These are phyloP conservation scores for Mythimna vitellina DNA, from an alignment of 2,888 invertebrate species.

Conservation along the genomic window DNA sequence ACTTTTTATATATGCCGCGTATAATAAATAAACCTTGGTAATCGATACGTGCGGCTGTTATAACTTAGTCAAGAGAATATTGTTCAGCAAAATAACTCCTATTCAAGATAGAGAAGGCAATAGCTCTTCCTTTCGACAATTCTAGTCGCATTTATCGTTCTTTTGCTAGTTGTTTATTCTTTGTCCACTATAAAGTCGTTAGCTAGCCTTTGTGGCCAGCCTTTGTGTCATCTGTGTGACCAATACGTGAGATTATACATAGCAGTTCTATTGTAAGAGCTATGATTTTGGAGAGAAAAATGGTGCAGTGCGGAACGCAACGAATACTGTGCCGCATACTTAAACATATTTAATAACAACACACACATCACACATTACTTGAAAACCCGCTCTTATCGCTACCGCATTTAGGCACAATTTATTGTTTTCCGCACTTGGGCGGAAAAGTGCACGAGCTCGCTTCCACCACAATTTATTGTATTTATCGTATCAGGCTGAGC, in stretches of 20 bases:
- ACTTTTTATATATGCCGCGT: no score
- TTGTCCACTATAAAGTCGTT: constrained; percentile 13
- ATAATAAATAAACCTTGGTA: no score
- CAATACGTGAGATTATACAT: neutral
- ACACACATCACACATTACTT: no score
- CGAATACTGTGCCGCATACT: neutral
- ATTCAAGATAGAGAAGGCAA: neutral
- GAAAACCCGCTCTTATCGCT: no score
- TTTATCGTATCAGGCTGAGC: no score
- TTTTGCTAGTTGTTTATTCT: constrained; percentile 9
- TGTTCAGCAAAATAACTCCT: neutral
- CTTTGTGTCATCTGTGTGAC: constrained; percentile 35
- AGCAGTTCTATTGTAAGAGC: neutral
- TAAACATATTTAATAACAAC: no score
- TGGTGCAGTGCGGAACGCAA: neutral
- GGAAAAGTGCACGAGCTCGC: no score
- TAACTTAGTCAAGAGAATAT: neutral
- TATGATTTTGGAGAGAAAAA: neutral
- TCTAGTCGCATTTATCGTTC: constrained; percentile 3
- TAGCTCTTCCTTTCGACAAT: neutral
- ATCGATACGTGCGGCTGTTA: no score
- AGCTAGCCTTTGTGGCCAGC: constrained; percentile 23
- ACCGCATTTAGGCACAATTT: no score
- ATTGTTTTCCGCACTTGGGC: no score
- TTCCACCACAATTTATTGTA: no score